phyloP scores from a whole-genome alignment of 2,113 vertebrate species.

The cat (Felis catus) region DNA sequence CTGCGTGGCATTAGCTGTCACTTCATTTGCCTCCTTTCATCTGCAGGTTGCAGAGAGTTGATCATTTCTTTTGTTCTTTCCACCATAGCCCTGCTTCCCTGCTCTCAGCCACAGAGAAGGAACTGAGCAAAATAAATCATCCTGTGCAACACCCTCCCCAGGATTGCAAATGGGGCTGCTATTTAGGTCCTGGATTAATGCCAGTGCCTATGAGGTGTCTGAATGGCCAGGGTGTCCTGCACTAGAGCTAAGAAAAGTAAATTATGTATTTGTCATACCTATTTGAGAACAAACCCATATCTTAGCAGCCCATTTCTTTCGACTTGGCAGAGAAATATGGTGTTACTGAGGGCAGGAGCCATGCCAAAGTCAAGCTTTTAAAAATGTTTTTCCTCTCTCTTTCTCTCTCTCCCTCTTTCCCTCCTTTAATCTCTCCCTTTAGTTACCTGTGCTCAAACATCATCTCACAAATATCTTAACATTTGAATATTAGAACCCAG shows the following conservation, averaged over 20 bases:
- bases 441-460: not conserved
- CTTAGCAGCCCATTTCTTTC: conserved; percentile 23
- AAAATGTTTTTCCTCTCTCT: not conserved
- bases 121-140: not conserved
- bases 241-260: not conserved
- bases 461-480: not conserved
- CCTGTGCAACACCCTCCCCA: not conserved
- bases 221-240: not conserved
- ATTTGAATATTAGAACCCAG: not conserved
- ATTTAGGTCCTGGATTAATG: not conserved
- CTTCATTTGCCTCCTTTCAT: not conserved
- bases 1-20: not conserved
- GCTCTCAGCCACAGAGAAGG: not conserved
- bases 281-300: not conserved
- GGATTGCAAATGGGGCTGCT: not conserved
- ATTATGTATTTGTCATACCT: not conserved
- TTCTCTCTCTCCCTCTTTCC: not conserved
- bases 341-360: no score
- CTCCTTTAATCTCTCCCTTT: not conserved
- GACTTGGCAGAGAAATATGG: not conserved
- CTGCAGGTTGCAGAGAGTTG: not conserved
- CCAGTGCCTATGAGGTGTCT: not conserved
- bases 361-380: not conserved
- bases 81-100: not conserved
- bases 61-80: not conserved